phyloP scores from a whole-genome alignment of 2,797 vertebrate genomes.

The Podargus strigoides region DNA sequence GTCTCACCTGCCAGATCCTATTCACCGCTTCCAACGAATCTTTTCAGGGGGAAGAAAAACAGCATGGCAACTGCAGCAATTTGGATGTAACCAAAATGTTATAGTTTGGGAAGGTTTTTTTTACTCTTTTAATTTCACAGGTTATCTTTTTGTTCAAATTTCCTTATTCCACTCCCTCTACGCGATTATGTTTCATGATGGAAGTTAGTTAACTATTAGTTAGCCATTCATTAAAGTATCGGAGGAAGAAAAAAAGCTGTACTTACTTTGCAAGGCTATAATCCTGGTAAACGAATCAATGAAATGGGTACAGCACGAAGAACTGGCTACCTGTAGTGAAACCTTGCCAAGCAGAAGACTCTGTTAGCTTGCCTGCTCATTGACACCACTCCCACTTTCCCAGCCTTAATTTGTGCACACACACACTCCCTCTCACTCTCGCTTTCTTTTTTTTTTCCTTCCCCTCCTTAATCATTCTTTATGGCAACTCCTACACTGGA shows the following conservation, averaged over 20 bases:
- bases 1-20: background rate
- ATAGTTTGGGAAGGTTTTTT: background rate
- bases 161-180: background rate
- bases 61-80: background rate
- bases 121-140: background rate
- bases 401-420: background rate
- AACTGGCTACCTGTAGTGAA: background rate
- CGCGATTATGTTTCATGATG: rapidly evolving
- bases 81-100: background rate
- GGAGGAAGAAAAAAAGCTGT: background rate
- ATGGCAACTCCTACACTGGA: slow-evolving; percentile 33
- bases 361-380: slow-evolving; percentile 24
- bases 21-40: background rate
- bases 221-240: background rate
- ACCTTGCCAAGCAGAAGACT: background rate
- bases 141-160: background rate
- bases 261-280: slow-evolving; percentile 68
- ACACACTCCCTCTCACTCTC: slow-evolving; percentile 30
- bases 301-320: background rate
- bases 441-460: background rate
- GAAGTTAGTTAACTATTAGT: background rate
- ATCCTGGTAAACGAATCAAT: background rate
- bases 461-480: slow-evolving; percentile 45
- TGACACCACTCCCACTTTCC: slow-evolving; percentile 58
- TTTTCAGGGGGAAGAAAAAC: background rate